Conservation (phyloP, 1,140 invertebrate species). For the Pomacea maculata region DNA sequence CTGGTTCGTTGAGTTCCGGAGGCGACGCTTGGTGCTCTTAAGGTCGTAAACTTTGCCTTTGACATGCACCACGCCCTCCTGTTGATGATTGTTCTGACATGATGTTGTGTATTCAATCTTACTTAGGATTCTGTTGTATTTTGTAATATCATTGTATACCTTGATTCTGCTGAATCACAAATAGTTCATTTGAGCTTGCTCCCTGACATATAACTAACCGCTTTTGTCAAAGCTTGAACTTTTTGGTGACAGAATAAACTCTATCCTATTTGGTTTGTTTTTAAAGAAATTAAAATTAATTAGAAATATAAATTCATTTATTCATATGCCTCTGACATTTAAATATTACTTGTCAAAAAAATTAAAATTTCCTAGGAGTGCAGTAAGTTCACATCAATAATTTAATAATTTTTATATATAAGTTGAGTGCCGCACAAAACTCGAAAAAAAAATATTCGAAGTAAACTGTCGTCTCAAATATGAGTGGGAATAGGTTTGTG, state of each 20-base stretch:
- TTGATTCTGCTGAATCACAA: background rate
- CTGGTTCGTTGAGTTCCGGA: no score
- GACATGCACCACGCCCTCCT: conserved; percentile 1
- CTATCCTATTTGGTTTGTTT: no score
- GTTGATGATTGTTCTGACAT: background rate
- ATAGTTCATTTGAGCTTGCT: background rate
- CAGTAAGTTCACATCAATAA: background rate
- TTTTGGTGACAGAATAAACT: no score
- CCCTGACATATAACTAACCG: background rate
- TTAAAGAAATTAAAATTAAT: no score
- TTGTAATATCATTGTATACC: background rate
- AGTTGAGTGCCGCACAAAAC: no score
- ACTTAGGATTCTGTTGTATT: background rate
- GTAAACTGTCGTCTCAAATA: no score
- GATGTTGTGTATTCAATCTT: background rate
- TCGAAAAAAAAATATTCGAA: background rate
- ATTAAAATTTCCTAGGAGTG: no score
- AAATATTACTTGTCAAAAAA: no score
- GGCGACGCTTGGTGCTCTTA: background rate
- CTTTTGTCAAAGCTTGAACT: no score
- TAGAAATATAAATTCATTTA: no score
- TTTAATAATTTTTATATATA: background rate
- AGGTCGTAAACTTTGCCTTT: background rate
- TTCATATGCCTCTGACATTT: no score
- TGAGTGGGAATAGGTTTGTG: background rate